These are phyloP conservation scores for Marasmarcha lunaedactyla DNA, from an alignment of 2,888 invertebrate genomes.

Conservation along the genomic window DNA sequence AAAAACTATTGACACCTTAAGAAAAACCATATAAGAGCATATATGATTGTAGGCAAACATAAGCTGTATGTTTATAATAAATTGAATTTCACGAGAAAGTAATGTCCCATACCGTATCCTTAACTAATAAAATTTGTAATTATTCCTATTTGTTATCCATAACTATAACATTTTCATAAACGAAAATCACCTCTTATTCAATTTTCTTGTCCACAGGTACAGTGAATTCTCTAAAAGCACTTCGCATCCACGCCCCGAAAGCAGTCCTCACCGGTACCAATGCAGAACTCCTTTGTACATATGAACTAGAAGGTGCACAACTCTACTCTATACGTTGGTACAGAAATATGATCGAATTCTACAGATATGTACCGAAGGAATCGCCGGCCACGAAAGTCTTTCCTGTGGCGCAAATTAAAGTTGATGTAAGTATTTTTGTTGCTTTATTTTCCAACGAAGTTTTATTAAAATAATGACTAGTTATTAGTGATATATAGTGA, in stretches of 20 bases:
- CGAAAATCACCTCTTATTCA: too few species aligned
- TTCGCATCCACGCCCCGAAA: constrained; percentile 64
- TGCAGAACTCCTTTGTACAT: constrained; percentile 65
- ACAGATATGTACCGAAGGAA: constrained; percentile 80
- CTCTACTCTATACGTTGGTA: constrained; percentile 85
- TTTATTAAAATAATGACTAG: too few species aligned
- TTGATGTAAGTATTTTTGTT: constrained; percentile 84
- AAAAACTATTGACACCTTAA: too few species aligned
- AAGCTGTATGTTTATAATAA: too few species aligned
- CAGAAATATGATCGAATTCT: constrained; percentile 80
- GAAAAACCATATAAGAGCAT: too few species aligned
- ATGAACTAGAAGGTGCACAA: constrained; percentile 72
- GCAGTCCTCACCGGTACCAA: constrained; percentile 64
- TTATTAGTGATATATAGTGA: too few species aligned
- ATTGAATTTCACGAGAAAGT: too few species aligned
- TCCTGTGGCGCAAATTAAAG: constrained; percentile 75
- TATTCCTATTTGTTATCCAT: too few species aligned
- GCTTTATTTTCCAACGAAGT: neutral
- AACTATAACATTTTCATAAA: too few species aligned
- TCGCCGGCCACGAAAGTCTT: constrained; percentile 79
- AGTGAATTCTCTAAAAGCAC: constrained; percentile 47
- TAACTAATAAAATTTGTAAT: too few species aligned
- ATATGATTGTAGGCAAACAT: too few species aligned
- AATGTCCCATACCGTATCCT: too few species aligned
- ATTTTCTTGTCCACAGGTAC: constrained; percentile 33